phyloP scores from a whole-genome alignment of 2,888 invertebrate genomes.

The Calameuta idolon region DNA sequence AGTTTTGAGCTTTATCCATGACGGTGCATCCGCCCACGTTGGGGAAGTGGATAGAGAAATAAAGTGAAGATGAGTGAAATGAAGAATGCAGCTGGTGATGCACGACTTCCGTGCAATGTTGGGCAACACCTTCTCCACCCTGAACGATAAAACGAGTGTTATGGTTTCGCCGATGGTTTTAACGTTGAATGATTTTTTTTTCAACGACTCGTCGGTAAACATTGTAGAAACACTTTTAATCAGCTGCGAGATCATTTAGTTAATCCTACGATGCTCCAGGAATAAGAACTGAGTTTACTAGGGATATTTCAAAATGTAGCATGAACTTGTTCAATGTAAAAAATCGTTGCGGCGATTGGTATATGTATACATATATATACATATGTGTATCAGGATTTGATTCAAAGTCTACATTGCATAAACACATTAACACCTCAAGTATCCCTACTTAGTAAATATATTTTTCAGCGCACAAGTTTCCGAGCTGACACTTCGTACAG shows the following conservation, averaged over 20 bases:
- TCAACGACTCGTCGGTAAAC: not conserved
- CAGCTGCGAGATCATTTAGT: not conserved
- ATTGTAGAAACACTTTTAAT: not conserved
- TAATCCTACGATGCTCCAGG: not conserved
- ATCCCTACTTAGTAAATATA: not conserved
- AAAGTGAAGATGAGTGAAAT: not conserved
- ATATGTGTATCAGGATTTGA: not conserved
- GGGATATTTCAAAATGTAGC: not conserved
- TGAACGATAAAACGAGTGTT: not conserved
- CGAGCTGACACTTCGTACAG: not conserved
- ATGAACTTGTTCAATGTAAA: not conserved
- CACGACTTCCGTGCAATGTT: conserved; percentile 7
- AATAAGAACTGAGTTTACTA: not conserved
- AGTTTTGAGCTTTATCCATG: conserved; percentile 30
- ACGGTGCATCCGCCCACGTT: not conserved
- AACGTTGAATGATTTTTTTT: not conserved
- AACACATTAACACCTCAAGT: not conserved
- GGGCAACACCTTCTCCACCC: not conserved
- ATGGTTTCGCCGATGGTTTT: not conserved
- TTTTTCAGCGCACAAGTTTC: not conserved
- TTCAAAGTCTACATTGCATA: not conserved
- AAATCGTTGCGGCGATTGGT: not conserved
- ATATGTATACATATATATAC: conserved; percentile 6
- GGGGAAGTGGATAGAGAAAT: not conserved
- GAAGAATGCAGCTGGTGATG: not conserved